A percentile compares a stretch with the other conserved stretches of the same genome.
Conservation (phyloP, 2,797 vertebrate genomes). For the Vultur gryphus region DNA sequence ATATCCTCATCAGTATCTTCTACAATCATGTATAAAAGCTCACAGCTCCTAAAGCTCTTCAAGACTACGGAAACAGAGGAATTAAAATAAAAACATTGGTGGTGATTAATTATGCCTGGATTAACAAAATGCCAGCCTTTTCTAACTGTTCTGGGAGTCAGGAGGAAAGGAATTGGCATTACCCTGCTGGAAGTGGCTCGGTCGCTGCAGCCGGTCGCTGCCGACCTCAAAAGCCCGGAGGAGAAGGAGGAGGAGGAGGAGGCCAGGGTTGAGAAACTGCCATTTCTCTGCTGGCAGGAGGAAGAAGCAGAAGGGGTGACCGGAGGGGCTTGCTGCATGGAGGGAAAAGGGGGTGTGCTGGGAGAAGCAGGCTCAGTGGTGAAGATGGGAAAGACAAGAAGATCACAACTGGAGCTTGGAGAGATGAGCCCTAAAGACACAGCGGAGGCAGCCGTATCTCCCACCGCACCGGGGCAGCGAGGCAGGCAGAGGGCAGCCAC, state of each 20-base stretch:
- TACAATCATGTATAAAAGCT: neutral
- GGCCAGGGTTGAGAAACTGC: neutral
- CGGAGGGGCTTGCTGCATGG: accelerated
- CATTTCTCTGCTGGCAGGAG: neutral
- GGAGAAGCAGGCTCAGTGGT: neutral
- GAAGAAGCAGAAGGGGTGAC: neutral
- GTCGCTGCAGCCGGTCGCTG: neutral
- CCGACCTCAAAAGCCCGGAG: neutral
- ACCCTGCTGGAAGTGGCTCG: neutral
- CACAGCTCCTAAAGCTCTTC: neutral
- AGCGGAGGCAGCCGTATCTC: accelerated
- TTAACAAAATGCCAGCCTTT: neutral
- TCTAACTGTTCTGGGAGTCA: neutral
- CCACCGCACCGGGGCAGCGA: accelerated
- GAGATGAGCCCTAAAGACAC: neutral
- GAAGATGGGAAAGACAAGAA: neutral
- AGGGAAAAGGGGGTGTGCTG: neutral
- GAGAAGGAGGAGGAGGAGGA: neutral
- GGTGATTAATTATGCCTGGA: neutral
- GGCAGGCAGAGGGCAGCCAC: neutral
- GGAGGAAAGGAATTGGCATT: neutral
- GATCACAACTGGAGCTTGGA: neutral
- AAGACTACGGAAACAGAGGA: neutral
- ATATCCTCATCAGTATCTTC: neutral
- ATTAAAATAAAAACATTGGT: neutral